Evolutionary conservation across 1,140 invertebrate genomes (phyloP).

Genomic region (Hylyphantes graminicola): DNA sequence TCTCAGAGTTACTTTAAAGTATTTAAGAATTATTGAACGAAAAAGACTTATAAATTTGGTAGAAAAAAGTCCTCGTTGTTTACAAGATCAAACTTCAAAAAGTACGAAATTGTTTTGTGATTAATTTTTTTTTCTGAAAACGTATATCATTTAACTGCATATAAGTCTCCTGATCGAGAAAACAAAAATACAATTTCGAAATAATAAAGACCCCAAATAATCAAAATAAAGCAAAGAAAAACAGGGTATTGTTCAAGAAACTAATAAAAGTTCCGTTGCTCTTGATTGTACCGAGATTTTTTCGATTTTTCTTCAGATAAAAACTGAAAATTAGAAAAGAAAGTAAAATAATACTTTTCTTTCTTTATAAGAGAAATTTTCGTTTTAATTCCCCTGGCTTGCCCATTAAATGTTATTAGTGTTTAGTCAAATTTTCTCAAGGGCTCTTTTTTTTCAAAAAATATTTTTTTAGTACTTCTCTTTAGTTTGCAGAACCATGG

Average conservation of each 20-base stretch:
- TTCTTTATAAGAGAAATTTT: conserved; percentile 3
- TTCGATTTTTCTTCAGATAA: neutral
- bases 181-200: neutral
- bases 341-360: conserved; percentile 33
- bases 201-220: conserved; percentile 9
- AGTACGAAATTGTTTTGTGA: neutral
- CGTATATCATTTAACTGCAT: neutral
- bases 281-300: conserved; percentile 28
- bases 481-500: too few species aligned
- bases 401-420: conserved; percentile 51
- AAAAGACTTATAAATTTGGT: neutral
- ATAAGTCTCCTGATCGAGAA: neutral
- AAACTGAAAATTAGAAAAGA: conserved; percentile 11
- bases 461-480: neutral
- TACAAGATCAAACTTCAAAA: too few species aligned
- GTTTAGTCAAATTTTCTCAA: conserved; percentile 32
- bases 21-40: neutral
- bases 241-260: conserved; percentile 40
- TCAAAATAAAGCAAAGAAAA: neutral
- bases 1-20: too few species aligned
- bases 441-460: neutral
- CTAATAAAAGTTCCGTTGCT: conserved; percentile 37
- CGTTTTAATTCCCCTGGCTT: conserved; percentile 47
- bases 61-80: neutral
- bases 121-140: neutral